phyloP scores from a whole-genome alignment of 2,888 invertebrate species.

The Phania funesta region DNA sequence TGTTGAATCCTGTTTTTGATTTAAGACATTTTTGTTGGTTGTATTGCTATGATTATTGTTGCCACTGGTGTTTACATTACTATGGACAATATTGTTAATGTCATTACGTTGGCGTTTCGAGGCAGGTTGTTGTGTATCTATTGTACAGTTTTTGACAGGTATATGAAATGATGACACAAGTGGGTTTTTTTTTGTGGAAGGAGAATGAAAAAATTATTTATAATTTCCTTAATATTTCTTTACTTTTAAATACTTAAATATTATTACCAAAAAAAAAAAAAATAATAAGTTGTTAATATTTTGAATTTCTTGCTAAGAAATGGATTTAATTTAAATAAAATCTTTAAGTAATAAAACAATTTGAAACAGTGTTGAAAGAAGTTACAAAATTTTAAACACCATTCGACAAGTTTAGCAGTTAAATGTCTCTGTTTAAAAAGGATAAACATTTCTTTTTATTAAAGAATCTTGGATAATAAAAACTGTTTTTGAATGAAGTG shows the following conservation, averaged over 20 bases:
- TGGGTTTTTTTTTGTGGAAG: not conserved
- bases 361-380: constrained; percentile 31
- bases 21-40: constrained; percentile 21
- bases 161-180: not conserved
- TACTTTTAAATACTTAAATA: not conserved
- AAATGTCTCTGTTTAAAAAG: no score
- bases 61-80: constrained; percentile 33
- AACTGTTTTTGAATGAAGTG: no score
- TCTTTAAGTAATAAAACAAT: not conserved
- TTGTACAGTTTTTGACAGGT: not conserved
- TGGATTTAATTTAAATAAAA: not conserved
- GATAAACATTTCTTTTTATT: no score
- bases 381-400: not conserved
- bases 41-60: constrained; percentile 67
- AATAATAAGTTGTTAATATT: not conserved
- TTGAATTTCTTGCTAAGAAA: not conserved
- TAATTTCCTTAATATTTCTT: not conserved
- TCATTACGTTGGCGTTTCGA: constrained; percentile 66
- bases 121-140: constrained; percentile 67
- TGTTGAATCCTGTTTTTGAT: constrained; percentile 43
- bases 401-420: not conserved
- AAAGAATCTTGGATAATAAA: no score
- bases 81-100: constrained; percentile 34
- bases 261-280: no score
- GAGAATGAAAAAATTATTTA: constrained; percentile 46